Base-by-base conservation (phyloP, 2,888 invertebrate species). In the Priocnemis perturbator region DNA sequence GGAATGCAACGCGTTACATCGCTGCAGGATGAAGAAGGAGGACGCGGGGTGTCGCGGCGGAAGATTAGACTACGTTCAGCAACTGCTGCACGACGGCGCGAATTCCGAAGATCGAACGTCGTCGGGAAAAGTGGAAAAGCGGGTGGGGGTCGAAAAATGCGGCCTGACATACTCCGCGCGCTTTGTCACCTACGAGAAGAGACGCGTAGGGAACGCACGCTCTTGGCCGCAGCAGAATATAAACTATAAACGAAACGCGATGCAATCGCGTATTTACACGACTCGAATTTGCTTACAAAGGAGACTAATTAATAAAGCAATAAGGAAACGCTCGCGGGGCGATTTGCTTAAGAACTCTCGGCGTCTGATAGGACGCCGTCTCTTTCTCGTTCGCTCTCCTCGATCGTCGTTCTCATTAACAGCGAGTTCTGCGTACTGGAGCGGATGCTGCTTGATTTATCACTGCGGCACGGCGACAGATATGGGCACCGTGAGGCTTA, bases 1-100 rank as follows among this genome's bases (percentile, higher is more conserved):
- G 85, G 87, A 86, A 86, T 87, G 87, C 85, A 79, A 79, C 76
- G 79, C 74, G 77, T 74, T 75, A 73, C 67, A 75, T 65, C 73
- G 73, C 57, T 61, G 57, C 63, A 63, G 65, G 73, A 68, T 69
- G 69, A 30, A 52, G 48, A 15, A 56, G 62, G 37, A 37, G 37
- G 37, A 37, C 37, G 11, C 37, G 37, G 37, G 11, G 14, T 37
- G 37, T 11, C 7, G 37, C 11, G 37, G 52, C 57, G 50, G 14
- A 9, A 37, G 37, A 37, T 37, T 37, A 37, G 37, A 37, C 37
- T 37, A 37, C 37, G 37, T 37, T 9, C 37, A 37, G 37, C 37
- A 11, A 37, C 11, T 37, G 37, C 4, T 37, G n/a, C n/a, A n/a
- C 11, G 37, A 7, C 37, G 37, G 37, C 37, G 37, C 37, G 37